phyloP scores from a whole-genome alignment of 2,888 invertebrate genomes.

The Conistra vaccinii region DNA sequence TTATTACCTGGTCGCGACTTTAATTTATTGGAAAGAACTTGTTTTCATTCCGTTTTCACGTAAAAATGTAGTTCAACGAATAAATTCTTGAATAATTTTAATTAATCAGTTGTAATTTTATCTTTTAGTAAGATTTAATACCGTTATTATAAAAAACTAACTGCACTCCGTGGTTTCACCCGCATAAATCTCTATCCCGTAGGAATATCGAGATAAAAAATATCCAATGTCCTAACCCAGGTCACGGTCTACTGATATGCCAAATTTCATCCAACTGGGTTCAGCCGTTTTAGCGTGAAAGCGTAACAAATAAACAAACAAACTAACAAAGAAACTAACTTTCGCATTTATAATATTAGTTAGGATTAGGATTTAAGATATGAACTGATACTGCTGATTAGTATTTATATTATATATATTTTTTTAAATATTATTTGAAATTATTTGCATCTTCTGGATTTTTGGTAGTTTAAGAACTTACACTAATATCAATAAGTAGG shows the following conservation, averaged over 20 bases:
- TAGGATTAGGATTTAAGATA: conserved; percentile 18
- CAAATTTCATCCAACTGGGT: no score
- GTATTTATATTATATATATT: neutral
- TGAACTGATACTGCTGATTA: neutral
- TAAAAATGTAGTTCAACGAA: conserved; percentile 44
- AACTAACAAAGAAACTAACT: no score
- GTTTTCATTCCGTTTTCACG: conserved; percentile 28
- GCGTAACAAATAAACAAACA: no score
- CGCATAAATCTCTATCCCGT: no score
- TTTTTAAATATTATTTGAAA: no score
- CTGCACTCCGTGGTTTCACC: no score
- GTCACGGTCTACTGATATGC: no score
- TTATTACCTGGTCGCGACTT: conserved; percentile 7
- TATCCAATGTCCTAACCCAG: no score
- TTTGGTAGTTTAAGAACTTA: neutral
- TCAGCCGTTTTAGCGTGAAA: no score
- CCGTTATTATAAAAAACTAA: conserved; percentile 21
- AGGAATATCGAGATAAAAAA: no score
- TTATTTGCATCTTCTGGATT: neutral
- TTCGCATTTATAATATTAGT: no score
- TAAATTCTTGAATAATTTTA: conserved; percentile 44
- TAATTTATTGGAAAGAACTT: conserved; percentile 17
- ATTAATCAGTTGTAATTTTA: conserved; percentile 37
- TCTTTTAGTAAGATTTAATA: conserved; percentile 22
- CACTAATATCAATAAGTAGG: no score